phyloP scores from a whole-genome alignment of 2,797 vertebrate species.

The Numenius phaeopus region DNA sequence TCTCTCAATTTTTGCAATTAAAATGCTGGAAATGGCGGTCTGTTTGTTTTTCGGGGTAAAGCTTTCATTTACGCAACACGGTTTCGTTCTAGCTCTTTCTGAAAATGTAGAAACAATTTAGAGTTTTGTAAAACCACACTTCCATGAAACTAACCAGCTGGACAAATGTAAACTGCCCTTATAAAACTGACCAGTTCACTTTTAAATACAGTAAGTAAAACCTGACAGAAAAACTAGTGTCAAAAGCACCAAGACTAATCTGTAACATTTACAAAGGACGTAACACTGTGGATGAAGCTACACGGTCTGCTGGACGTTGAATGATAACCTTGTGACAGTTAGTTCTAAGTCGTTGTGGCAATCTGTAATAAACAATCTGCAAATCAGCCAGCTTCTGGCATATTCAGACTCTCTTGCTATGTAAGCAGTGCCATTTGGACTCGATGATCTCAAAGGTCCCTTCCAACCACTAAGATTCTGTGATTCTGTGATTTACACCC shows the following conservation, averaged over 20 bases:
- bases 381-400: background rate
- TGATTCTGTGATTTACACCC: no score
- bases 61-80: background rate
- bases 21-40: background rate
- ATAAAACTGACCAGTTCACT: background rate
- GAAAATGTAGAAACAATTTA: background rate
- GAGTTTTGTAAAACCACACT: background rate
- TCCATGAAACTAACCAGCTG: background rate
- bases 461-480: no score
- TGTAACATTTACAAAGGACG: background rate
- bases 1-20: background rate
- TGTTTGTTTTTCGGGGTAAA: background rate
- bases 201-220: background rate
- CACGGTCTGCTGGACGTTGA: background rate
- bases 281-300: rapidly evolving
- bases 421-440: background rate
- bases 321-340: background rate
- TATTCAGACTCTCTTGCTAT: background rate
- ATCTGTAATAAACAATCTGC: background rate
- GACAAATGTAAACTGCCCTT: background rate
- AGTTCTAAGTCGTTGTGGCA: background rate
- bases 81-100: background rate
- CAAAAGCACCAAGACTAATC: background rate
- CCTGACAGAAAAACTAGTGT: background rate
- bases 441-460: no score